phyloP scores from a whole-genome alignment of 2,113 vertebrate species.

The Cervus canadensis region DNA sequence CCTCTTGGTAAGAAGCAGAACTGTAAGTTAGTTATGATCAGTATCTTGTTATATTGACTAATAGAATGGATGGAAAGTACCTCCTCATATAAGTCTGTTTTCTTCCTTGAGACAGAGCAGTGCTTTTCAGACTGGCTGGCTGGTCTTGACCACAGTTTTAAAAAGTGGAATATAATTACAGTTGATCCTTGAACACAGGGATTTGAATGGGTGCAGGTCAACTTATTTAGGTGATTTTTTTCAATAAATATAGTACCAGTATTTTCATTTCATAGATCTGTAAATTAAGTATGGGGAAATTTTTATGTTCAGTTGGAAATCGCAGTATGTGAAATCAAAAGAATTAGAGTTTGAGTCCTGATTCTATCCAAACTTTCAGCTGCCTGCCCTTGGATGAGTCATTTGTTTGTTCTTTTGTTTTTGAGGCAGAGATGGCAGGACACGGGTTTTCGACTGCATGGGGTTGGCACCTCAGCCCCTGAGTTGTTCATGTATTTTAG shows the following conservation, averaged over 20 bases:
- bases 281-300: background rate
- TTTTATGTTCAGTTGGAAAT: background rate
- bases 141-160: background rate
- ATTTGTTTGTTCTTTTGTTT: background rate
- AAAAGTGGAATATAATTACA: background rate
- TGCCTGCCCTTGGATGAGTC: background rate
- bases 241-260: background rate
- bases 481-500: background rate
- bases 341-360: background rate
- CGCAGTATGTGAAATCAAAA: background rate
- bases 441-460: background rate
- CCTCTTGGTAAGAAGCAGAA: constrained; percentile 86
- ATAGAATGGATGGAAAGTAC: background rate
- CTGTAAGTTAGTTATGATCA: constrained; percentile 2
- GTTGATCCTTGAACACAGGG: background rate
- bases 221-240: background rate
- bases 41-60: background rate
- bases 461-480: background rate
- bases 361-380: background rate
- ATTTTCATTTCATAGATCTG: background rate
- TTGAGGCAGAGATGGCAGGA: background rate
- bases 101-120: background rate
- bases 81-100: background rate
- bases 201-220: background rate
- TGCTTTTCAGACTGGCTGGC: background rate